Conservation (phyloP, 2,888 invertebrate genomes). For the Litoditis marina region DNA sequence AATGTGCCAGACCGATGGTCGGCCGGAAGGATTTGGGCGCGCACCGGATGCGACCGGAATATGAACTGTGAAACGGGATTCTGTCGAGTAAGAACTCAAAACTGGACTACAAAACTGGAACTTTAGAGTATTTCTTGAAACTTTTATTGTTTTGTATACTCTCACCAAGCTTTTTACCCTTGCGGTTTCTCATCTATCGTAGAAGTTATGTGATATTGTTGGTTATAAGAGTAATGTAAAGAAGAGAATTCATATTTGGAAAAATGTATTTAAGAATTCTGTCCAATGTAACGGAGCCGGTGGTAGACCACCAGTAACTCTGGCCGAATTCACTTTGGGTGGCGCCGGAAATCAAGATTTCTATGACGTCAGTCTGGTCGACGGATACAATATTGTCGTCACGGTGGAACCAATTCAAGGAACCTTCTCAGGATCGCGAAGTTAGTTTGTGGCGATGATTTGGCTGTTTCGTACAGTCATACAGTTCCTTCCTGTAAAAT, state of each 20-base stretch:
- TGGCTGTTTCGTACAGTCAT: conserved; percentile 17
- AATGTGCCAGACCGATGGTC: conserved; percentile 45
- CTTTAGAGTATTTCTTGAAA: too few species aligned
- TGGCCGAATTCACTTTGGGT: conserved; percentile 65
- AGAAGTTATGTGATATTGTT: too few species aligned
- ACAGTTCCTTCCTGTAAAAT: too few species aligned
- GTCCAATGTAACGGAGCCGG: conserved; percentile 59
- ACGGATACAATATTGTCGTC: conserved; percentile 65
- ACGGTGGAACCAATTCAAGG: conserved; percentile 33
- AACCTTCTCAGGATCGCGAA: too few species aligned
- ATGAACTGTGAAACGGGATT: conserved; percentile 53
- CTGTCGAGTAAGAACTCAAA: conserved; percentile 44
- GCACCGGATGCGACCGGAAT: conserved; percentile 46
- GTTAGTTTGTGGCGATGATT: too few species aligned
- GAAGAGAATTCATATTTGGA: too few species aligned
- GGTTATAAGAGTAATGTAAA: too few species aligned
- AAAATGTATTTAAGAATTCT: conserved; percentile 17
- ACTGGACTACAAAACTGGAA: too few species aligned
- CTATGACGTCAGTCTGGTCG: conserved; percentile 67
- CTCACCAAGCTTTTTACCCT: too few species aligned
- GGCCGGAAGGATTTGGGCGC: conserved; percentile 49
- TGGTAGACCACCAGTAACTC: conserved; percentile 64
- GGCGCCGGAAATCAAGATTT: conserved; percentile 62
- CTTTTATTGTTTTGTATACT: too few species aligned
- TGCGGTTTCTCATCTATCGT: too few species aligned